Evolutionary conservation across 1,140 invertebrate species (phyloP).

Genomic region (Anadara kagoshimensis): DNA sequence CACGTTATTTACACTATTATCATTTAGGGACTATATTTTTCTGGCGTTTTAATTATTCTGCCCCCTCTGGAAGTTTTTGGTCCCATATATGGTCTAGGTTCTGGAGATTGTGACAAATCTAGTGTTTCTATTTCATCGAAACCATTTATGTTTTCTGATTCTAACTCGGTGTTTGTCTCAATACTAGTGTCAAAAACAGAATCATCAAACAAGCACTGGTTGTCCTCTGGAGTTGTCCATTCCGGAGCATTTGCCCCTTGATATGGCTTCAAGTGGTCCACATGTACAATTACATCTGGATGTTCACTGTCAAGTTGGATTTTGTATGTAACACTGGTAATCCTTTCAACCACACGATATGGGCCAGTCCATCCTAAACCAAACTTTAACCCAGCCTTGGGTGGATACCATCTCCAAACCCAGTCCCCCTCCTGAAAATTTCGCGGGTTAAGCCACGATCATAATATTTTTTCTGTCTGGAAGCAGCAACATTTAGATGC

Average conservation of each 20-base stretch:
- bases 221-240: background rate
- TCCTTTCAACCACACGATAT: constrained; percentile 9
- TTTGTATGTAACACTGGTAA: constrained; percentile 4
- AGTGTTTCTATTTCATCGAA: background rate
- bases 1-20: background rate
- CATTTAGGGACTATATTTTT: background rate
- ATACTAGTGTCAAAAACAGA: background rate
- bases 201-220: background rate
- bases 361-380: constrained; percentile 32
- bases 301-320: constrained; percentile 9
- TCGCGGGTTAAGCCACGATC: constrained; percentile 35
- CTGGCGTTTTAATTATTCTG: background rate
- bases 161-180: background rate
- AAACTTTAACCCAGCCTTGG: constrained; percentile 7
- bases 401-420: constrained; percentile 44
- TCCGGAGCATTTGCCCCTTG: constrained; percentile 2
- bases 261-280: constrained; percentile 46
- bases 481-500: constrained; percentile 6
- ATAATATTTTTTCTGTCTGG: constrained; percentile 41
- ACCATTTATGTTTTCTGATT: background rate
- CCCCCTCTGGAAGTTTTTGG: background rate
- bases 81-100: background rate
- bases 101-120: background rate
- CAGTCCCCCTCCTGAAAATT: constrained; percentile 26
- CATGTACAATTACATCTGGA: constrained; percentile 33